Base-by-base conservation (phyloP, 2,113 vertebrate species). In the Nematolebias whitei region DNA sequence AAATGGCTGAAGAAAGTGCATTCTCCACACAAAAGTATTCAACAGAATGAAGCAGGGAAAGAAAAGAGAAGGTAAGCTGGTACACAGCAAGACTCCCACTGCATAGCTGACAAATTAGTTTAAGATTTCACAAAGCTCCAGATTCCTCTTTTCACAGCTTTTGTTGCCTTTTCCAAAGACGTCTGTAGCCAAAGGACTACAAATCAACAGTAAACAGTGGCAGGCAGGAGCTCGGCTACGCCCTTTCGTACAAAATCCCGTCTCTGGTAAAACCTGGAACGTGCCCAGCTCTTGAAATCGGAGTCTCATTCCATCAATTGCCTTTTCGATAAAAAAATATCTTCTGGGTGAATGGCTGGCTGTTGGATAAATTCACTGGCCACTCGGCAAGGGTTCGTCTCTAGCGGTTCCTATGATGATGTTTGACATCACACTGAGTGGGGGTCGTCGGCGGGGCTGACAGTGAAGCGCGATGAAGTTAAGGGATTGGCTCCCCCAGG, bases 391-490 rank as follows among this genome's bases (percentile, higher is more conserved):
- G 71, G 76, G 56, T 85, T 80, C 54, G 50, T 66, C 74, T 86
- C 76, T 76, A 41, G 80, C 72, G 68, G 68, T 76, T 75, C 71
- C 64, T 57, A 43, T 24, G 56, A 68, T 55, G 78, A 51, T 23
- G 12, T 61, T 12, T 24, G 16, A 57, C 70, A 23, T 93, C 90
- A 92, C 85, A 85, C 89, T 76, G 89, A 74, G 76, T 93, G 93
- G 35, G 95, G 94, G 82, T 96, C 95, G 23, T 95, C 87, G 60
- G 95, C 95, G 39, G 95, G 95, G 71, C 94, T 96, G 87, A 96
- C 95, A 22, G 95, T 96, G 87, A 96, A 96, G 81, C 95, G 94
- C 2, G 95, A 96, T 79, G 95, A 93, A 67, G 92, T 91, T 88
- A 94, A 83, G 12, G 90, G 78, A 65, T 79, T 87, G 67, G 90